phyloP scores from a whole-genome alignment of 2,888 invertebrate genomes.

The Chloroclystis v-ata region DNA sequence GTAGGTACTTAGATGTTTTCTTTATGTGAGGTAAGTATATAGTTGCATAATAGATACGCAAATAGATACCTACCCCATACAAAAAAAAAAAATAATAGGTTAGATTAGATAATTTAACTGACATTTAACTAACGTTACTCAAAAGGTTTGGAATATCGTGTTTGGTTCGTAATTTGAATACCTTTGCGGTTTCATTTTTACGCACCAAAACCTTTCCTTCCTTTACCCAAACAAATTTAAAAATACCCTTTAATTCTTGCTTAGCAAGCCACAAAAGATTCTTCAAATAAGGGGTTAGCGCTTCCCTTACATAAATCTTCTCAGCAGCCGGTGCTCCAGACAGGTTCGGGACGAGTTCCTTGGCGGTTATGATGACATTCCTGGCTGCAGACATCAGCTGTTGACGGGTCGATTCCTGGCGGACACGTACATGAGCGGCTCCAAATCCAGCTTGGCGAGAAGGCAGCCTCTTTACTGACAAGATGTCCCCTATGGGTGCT shows the following conservation, averaged over 20 bases:
- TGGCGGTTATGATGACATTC: too few species aligned
- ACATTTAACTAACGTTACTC: neutral
- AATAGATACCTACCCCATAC: too few species aligned
- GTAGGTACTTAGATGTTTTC: too few species aligned
- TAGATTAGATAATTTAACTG: too few species aligned
- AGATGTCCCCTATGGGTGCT: neutral
- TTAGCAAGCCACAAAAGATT: neutral
- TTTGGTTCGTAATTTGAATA: neutral
- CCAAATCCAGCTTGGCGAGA: neutral
- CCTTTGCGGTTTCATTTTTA: neutral
- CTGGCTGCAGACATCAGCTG: too few species aligned
- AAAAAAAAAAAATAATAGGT: too few species aligned
- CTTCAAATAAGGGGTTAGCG: neutral
- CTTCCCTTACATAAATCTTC: too few species aligned
- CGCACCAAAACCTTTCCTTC: neutral
- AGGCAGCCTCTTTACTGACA: neutral
- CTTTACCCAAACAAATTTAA: neutral
- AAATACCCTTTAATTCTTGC: neutral
- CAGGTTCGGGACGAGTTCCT: too few species aligned
- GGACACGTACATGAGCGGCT: neutral
- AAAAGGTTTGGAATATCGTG: neutral
- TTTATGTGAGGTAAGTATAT: too few species aligned
- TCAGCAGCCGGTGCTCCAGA: too few species aligned
- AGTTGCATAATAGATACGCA: too few species aligned
- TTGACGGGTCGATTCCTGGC: neutral